Base-by-base conservation (phyloP, 1,140 invertebrate species). In the Cryptotermes secundus region DNA sequence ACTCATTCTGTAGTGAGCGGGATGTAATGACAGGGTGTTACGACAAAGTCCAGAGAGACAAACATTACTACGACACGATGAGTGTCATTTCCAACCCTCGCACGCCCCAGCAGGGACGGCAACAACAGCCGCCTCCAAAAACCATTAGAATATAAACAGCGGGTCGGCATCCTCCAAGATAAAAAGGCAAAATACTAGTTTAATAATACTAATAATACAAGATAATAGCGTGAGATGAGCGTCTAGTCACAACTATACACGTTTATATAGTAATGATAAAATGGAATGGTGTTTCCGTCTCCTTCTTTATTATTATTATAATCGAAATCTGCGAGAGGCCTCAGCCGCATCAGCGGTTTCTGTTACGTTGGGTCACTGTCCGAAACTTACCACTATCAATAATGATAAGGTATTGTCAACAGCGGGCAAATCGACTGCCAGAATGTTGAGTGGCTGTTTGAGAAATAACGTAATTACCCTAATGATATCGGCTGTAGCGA, bases 121-220 rank as follows among this genome's bases (percentile, higher is more conserved):
- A 31, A 31, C 59, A 26, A 31, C 59, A 7, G 59, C 59, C 19
- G 26, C 26, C 59, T 72, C 59, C 59, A 31, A 1, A 72, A n/a
- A 72, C 59, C 59, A 72, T 72, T 72, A 72, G 7, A 72, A 72
- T 72, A 72, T 72, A 72, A 72, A 72, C 59, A 72, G 26, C 26
- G 59, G 7, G 59, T 31, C 59, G 59, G 59, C 59, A 72, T 49
- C 59, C 31, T n/a, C 2, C 59, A 31, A 31, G 59, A 72, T 72
- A 72, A 72, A 59, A 72, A 72, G 59, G 59, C 59, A 31, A 72
- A 72, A 72, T 31, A 72, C 59, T 72, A 72, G 59, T 72, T 72
- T 72, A 72, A 72, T 72, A 72, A 72, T 72, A 72, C 59, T 72
- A 31, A 72, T 72, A 72, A 72, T 72, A 72, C 59, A 31, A 31